These are phyloP conservation scores for Sturmia bella DNA, from an alignment of 2,888 invertebrate species.

Conservation along the genomic window DNA sequence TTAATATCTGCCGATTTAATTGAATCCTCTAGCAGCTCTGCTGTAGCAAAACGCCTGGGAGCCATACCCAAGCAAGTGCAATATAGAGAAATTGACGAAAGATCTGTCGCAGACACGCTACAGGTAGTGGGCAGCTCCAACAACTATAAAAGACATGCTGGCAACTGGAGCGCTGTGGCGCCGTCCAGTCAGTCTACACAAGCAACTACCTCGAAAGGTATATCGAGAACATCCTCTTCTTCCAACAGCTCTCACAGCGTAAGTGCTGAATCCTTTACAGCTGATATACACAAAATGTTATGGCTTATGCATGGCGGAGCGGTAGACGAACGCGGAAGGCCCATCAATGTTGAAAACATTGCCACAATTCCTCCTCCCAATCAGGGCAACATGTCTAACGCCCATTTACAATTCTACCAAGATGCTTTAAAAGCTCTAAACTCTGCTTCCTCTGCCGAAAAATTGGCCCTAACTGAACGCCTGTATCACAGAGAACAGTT, in stretches of 20 bases:
- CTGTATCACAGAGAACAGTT: constrained; percentile 76
- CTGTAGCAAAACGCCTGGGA: constrained; percentile 78
- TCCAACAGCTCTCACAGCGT: constrained; percentile 83
- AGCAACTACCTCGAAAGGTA: constrained; percentile 81
- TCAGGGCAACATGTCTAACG: constrained; percentile 76
- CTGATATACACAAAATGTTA: constrained; percentile 80
- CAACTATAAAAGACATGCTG: constrained; percentile 74
- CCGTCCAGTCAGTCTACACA: constrained; percentile 73
- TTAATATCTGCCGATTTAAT: constrained; percentile 80
- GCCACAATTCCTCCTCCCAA: constrained; percentile 73
- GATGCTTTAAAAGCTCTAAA: constrained; percentile 78
- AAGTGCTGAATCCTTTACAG: constrained; percentile 83
- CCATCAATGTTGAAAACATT: constrained; percentile 73
- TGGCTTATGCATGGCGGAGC: constrained; percentile 81
- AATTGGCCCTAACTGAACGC: constrained; percentile 76
- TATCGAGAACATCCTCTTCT: constrained; percentile 84
- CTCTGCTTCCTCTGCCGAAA: constrained; percentile 73
- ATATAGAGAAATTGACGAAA: constrained; percentile 79
- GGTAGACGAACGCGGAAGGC: constrained; percentile 76
- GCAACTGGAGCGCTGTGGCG: constrained; percentile 70
- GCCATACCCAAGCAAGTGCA: constrained; percentile 82
- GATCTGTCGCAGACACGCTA: constrained; percentile 33
- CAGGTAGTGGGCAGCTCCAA: constrained; percentile 28
- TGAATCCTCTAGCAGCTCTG: constrained; percentile 13
- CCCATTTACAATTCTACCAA: constrained; percentile 79